These are phyloP conservation scores for Pheosia tremula DNA, from an alignment of 2,888 invertebrate species.

Conservation along the genomic window DNA sequence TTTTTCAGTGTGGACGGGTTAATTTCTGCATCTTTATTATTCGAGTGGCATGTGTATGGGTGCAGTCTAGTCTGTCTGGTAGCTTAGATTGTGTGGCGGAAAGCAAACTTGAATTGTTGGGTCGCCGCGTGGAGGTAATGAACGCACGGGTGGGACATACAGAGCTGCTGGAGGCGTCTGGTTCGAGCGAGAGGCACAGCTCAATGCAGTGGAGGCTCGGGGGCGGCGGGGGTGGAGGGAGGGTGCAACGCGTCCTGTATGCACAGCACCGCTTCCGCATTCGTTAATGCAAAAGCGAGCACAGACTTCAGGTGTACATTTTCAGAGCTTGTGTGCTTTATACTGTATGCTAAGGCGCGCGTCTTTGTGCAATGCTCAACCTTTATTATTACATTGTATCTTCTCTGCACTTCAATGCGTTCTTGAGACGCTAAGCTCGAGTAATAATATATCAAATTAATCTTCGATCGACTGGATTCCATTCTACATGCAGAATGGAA, in stretches of 20 bases:
- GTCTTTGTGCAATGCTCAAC: constrained; percentile 77
- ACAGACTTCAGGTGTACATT: constrained; percentile 83
- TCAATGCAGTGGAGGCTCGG: constrained; percentile 42
- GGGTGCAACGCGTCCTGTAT: constrained; percentile 79
- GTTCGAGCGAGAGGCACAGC: constrained; percentile 68
- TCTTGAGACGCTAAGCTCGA: constrained; percentile 37
- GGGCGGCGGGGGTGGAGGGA: constrained; percentile 44
- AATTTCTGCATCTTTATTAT: constrained; percentile 84
- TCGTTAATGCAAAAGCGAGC: constrained; percentile 84
- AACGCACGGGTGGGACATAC: constrained; percentile 81
- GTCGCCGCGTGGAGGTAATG: constrained; percentile 81
- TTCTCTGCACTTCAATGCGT: constrained; percentile 58
- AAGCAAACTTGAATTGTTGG: constrained; percentile 84
- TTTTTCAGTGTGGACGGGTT: constrained; percentile 79
- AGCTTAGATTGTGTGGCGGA: constrained; percentile 81
- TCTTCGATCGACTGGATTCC: too few relatives aligned
- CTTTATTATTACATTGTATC: constrained; percentile 79
- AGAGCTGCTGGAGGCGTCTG: constrained; percentile 77
- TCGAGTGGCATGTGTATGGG: constrained; percentile 78
- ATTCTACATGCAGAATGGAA: constrained; percentile 39
- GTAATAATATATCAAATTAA: constrained; percentile 47
- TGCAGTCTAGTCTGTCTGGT: constrained; percentile 75
- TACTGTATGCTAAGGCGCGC: constrained; percentile 77
- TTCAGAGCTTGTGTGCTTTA: constrained; percentile 82
- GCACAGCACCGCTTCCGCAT: constrained; percentile 84